These are phyloP conservation scores for Neodiprion pinetum DNA, from an alignment of 1,140 invertebrate genomes.

Conservation along the genomic window DNA sequence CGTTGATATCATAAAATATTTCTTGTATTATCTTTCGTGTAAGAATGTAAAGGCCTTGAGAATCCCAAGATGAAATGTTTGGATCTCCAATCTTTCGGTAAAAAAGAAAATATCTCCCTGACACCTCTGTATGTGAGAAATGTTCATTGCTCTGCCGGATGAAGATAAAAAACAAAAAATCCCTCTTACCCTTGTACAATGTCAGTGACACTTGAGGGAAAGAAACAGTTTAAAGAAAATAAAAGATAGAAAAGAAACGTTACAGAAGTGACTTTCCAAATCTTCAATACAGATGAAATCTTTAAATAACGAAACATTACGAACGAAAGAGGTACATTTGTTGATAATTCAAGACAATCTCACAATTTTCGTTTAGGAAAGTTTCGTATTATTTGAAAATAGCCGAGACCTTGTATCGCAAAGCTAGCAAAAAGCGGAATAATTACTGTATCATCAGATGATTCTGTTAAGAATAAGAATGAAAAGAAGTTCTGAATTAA, in stretches of 20 bases:
- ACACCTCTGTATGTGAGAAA: neutral
- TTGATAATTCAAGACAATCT: no score
- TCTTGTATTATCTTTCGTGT: neutral
- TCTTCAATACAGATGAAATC: no score
- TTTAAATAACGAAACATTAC: no score
- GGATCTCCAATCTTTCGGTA: neutral
- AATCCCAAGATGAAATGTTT: neutral
- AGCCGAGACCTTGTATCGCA: no score
- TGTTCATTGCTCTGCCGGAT: neutral
- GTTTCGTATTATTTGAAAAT: no score
- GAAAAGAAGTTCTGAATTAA: constrained; percentile 10
- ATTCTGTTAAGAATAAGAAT: constrained; percentile 19
- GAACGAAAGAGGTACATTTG: no score
- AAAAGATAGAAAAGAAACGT: neutral
- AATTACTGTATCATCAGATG: neutral
- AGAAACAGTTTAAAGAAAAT: neutral
- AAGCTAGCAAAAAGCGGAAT: no score
- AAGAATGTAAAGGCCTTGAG: neutral
- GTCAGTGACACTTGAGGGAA: neutral
- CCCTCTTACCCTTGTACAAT: neutral
- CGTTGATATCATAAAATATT: neutral
- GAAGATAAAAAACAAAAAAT: neutral
- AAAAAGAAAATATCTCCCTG: constrained; percentile 1
- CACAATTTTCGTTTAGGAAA: no score
- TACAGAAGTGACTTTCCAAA: neutral